Base-by-base conservation (phyloP, 2,113 vertebrate genomes). In the Dascyllus trimaculatus region DNA sequence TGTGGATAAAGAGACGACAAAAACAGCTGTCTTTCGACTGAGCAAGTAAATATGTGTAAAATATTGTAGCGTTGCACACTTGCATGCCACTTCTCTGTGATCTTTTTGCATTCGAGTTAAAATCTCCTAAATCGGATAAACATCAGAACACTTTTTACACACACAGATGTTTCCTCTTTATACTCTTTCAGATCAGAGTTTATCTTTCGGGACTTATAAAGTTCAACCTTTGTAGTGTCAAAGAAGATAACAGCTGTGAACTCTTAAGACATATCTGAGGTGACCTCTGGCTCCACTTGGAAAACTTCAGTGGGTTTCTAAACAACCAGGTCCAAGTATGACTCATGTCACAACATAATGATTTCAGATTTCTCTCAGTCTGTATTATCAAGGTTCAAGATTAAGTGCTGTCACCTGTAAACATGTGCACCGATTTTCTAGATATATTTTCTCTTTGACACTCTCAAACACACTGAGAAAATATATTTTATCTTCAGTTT, bases 181-280 rank as follows among this genome's bases (percentile, higher is more conserved):
- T 1, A 26, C 4, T 2, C 13, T 21, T 5, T 59, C 45, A 35
- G 45, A 18, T 54, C 32, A 48, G 24, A 14, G 32, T 53, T 75
- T 29, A 62, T 78, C 56, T 35, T 38, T 14, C 7, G 14, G 19
- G 19, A 80, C 15, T 18, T 29, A 4, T 9, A n/a, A 21, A 46
- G 17, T 17, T 48, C 6, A 2, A 64, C 60, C 60, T 73, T 58
- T 66, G 25, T 15, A 29, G 53, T 52, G 11, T 67, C 24, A 52
- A 9, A 71, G 19, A 49, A 11, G 35, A 80, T 69, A 75, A 65
- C 2, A 46, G 8, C 6, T 43, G 15, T 62, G 52, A 60, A 46
- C 38, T 66, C 18, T 54, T n/a, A n/a, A 43, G 52, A 65, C n/a
- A 53, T 32, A 59, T 60, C 45, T 4, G 26, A 38, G 1, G 17